These are phyloP conservation scores for Chauna torquata DNA, from an alignment of 2,113 vertebrate species.

Conservation along the genomic window DNA sequence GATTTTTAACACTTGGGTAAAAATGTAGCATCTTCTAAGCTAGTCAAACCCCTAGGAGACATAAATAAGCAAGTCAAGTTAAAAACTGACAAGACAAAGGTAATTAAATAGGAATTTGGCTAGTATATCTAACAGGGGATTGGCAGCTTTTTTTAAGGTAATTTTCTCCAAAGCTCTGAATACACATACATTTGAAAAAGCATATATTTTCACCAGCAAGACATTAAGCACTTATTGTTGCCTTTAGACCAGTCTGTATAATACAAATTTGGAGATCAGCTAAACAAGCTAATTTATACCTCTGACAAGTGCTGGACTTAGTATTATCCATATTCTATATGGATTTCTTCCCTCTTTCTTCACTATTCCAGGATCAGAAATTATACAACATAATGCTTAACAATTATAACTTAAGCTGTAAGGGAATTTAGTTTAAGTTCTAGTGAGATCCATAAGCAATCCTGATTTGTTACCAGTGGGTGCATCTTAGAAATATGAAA, in stretches of 20 bases:
- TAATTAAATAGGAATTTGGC: not conserved
- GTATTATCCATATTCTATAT: not conserved
- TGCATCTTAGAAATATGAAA: not conserved
- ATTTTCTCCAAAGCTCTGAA: not conserved
- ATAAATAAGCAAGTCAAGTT: not conserved
- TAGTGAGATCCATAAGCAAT: not conserved
- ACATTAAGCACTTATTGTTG: not conserved
- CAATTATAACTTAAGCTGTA: not conserved
- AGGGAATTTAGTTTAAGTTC: not conserved
- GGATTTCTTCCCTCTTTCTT: no score
- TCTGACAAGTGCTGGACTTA: not conserved
- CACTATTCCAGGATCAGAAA: not conserved
- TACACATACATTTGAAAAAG: rapidly evolving
- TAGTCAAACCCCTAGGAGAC: not conserved
- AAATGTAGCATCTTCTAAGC: not conserved
- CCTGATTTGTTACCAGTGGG: not conserved
- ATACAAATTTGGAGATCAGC: not conserved
- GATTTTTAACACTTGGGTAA: not conserved
- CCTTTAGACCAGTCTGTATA: not conserved
- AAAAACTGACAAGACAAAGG: not conserved
- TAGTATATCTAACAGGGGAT: not conserved
- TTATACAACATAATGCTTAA: not conserved
- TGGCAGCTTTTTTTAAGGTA: not conserved
- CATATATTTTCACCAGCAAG: not conserved
- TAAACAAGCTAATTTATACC: not conserved